Evolutionary conservation across 2,888 invertebrate genomes (phyloP), one percentile per base, ranked within the genome.

Genomic region (Platycheirus albimanus): DNA sequence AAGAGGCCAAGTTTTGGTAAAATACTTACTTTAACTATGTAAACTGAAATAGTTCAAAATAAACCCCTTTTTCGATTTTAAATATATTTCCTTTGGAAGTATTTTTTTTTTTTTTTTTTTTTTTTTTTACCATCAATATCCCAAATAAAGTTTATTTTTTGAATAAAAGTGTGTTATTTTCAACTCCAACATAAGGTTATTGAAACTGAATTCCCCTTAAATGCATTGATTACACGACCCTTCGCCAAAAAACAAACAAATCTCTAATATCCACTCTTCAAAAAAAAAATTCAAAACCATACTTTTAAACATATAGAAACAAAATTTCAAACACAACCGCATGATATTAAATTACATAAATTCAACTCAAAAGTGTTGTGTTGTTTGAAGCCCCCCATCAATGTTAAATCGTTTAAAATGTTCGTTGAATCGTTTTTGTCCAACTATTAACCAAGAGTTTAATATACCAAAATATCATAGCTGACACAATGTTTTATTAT

Each of bases 401-500:
- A 33, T 6, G 6, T 19, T 19, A 56, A 20, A 56, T n/a, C 19
- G 10, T 64, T 49, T 20, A 45, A 49, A 38, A 63, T 45, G 19
- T 54, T 36, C 43, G 56, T 69, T 47, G 1, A 45, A 70, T 63
- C 20, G 10, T 58, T 56, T 49, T 36, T 41, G 45, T 77, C 66
- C 71, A 58, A 69, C 61, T 72, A 83, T 74, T 78, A 80, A 71
- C 75, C 67, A 75, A 79, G n/a, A 63, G 54, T 76, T 80, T 69
- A 81, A 86, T 85, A 85, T 85, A 86, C 86, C 84, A 85, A 86
- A 87, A 88, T 88, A 88, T 87, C 89, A 88, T 90, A 90, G 91
- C 91, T 91, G 91, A 91, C 91, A 91, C 91, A 91, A 91, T 91
- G 91, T 91, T 89, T 88, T 58, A 41, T n/a, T 70, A 78, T 85